Evolutionary conservation across 2,888 invertebrate species (phyloP), one percentile per base, ranked within the genome.

Genomic region (Selenia dentaria): DNA sequence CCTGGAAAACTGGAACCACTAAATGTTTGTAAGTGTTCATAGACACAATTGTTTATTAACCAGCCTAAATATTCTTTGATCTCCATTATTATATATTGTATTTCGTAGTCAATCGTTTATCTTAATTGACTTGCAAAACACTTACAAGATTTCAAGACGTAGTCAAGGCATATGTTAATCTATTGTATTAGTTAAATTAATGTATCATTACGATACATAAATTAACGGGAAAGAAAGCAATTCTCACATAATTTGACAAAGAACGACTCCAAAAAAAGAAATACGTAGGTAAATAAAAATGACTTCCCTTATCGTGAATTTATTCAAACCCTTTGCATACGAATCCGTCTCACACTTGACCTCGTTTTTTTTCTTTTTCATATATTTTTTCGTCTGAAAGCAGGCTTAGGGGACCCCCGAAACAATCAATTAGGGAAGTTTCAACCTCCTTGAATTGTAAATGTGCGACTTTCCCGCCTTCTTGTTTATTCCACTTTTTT

Each of bases 341-440:
- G 32, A 37, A 48, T 45, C 48, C 26, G 4, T 29, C 54, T 65
- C 60, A 10, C 34, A 38, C 54, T 49, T 64, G 34, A 40, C 57
- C 24, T 49, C 24, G 36, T 28, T 42, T 42, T 45, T 55, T 59
- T 62, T 54, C 47, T 56, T 57, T 52, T 61, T 40, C 50, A 54
- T 63, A 55, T 50, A 72, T 69, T 70, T 64, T 74, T 76, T 70
- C 68, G 56, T 58, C 62, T 71, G 71, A 75, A 77, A 78, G 70
- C 71, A 62, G 74, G 74, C 81, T 82, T 77, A 76, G 62, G 73
- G 70, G 71, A 67, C 63, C 66, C 65, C 72, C 62, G 67, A 79
- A 83, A 86, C 81, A 85, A 85, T 85, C 84, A 84, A 86, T 86
- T 85, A 84, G 68, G 73, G 69, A 82, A 81, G 74, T 83, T 83